These are phyloP conservation scores for Ctenopoma kingsleyae DNA, from an alignment of 2,797 vertebrate genomes.

Conservation along the genomic window DNA sequence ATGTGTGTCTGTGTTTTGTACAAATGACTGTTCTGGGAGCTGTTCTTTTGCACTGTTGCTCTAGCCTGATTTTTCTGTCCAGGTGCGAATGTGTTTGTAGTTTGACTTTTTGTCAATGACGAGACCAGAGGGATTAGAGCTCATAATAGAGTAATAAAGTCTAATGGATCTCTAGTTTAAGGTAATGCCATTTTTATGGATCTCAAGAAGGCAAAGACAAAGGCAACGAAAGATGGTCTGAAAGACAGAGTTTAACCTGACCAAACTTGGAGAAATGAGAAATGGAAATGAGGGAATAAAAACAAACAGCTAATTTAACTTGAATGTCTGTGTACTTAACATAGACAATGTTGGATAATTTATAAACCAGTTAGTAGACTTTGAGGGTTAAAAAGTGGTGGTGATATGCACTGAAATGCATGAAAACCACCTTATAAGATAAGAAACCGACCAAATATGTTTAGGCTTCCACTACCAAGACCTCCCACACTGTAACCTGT, in stretches of 20 bases:
- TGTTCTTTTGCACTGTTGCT: slow-evolving; percentile 15
- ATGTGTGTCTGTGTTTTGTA: slow-evolving; percentile 12
- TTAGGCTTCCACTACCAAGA: not conserved
- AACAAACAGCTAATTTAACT: not conserved
- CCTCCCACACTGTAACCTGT: not conserved
- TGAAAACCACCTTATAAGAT: not conserved
- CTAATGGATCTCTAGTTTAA: slow-evolving; percentile 58
- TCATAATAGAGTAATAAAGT: slow-evolving; percentile 69
- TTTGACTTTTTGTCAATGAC: slow-evolving; percentile 47
- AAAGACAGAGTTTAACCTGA: slow-evolving; percentile 22
- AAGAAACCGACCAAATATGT: not conserved
- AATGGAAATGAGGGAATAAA: not conserved
- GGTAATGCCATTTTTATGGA: slow-evolving; percentile 56
- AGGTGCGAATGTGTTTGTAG: slow-evolving; percentile 32
- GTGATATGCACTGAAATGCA: not conserved
- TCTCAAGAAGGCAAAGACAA: slow-evolving; percentile 34
- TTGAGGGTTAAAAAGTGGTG: not conserved
- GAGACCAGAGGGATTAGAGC: slow-evolving; percentile 50
- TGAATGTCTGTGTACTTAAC: not conserved
- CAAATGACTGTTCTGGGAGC: slow-evolving; percentile 36
- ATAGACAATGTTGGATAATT: not conserved
- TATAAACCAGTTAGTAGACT: not conserved
- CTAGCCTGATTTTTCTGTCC: slow-evolving; percentile 20
- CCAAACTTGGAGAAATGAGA: slow-evolving; percentile 2
- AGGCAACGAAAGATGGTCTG: slow-evolving; percentile 25